Percentiles rank a stretch among this genome's conserved stretches.
Evolutionary conservation across 1,140 invertebrate genomes (phyloP).

Genomic region (Drosophila jambulina): DNA sequence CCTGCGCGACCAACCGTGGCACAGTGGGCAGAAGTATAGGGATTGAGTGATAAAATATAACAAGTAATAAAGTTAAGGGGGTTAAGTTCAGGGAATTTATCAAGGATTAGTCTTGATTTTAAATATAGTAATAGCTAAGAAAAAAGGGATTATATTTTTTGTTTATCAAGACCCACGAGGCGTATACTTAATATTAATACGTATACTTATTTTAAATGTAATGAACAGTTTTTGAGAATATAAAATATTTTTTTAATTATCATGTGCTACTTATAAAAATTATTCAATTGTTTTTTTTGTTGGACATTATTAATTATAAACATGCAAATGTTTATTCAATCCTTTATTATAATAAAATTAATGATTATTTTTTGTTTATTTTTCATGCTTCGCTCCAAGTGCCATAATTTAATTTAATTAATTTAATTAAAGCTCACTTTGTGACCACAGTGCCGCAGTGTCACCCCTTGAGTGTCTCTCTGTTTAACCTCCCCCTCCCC

Average conservation of each 20-base stretch:
- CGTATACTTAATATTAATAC: constrained; percentile 22
- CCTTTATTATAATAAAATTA: too few relatives aligned
- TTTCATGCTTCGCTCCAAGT: neutral
- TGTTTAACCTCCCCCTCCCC: constrained; percentile 16
- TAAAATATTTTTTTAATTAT: too few relatives aligned
- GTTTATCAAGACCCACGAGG: neutral
- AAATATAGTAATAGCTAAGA: neutral
- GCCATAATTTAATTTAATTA: neutral
- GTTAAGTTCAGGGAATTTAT: neutral
- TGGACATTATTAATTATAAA: too few relatives aligned
- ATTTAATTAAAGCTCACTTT: neutral
- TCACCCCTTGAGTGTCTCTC: constrained; percentile 23
- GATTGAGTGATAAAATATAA: neutral
- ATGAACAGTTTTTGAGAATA: neutral
- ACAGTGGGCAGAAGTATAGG: constrained; percentile 4
- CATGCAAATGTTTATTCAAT: too few relatives aligned
- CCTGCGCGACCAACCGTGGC: constrained; percentile 40
- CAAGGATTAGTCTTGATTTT: neutral
- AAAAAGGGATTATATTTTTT: neutral
- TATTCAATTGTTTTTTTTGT: too few relatives aligned
- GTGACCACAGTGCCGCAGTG: constrained; percentile 33
- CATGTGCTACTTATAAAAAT: too few relatives aligned
- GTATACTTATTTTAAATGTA: too few relatives aligned
- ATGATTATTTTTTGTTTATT: neutral
- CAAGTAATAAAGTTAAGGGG: neutral